Evolutionary conservation across 2,888 invertebrate genomes (phyloP), one percentile per base, ranked within the genome.

Genomic region (Herminia tarsipennalis): DNA sequence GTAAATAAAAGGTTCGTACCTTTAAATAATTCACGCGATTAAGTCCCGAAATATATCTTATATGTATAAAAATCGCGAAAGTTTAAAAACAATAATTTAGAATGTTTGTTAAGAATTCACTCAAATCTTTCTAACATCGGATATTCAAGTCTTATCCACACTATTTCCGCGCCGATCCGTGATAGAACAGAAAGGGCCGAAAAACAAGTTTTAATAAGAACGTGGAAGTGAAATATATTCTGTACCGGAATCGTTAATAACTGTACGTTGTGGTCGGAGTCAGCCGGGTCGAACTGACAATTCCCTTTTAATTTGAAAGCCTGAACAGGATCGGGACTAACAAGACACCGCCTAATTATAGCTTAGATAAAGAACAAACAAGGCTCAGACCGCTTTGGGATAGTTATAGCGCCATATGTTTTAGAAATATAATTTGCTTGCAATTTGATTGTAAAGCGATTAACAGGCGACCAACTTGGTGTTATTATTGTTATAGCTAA

Each of bases 201-300:
- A 81, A 77, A 88, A 84, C 84, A 83, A 81, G 83, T 88, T 88
- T 66, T 89, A 88, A 87, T 89, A 88, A 83, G 85, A 81, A 86
- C 85, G 87, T 90, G 88, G 90, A 90, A 89, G 89, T 88, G 82
- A 86, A 87, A 88, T 86, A 86, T 87, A 87, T 86, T 89, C 81
- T 78, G 80, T 83, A 86, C 88, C 88, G 88, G 89, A 91, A 88
- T 90, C 80, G 88, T 88, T 89, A 89, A 64, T 66, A 66, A 88
- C 88, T 82, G 86, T 81, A 78, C 75, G 80, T 82, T 86, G 88
- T 76, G 90, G 88, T 88, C 57, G 76, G 61, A 74, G 66, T 66
- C 71, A 69, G 72, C 61, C 68, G 57, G 76, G 60, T 61, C 59
- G 68, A 71, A 71, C 82, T 80, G 86, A 80, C 83, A 74, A 86